phyloP scores from a whole-genome alignment of 2,797 vertebrate genomes.

The Siniperca undulata region DNA sequence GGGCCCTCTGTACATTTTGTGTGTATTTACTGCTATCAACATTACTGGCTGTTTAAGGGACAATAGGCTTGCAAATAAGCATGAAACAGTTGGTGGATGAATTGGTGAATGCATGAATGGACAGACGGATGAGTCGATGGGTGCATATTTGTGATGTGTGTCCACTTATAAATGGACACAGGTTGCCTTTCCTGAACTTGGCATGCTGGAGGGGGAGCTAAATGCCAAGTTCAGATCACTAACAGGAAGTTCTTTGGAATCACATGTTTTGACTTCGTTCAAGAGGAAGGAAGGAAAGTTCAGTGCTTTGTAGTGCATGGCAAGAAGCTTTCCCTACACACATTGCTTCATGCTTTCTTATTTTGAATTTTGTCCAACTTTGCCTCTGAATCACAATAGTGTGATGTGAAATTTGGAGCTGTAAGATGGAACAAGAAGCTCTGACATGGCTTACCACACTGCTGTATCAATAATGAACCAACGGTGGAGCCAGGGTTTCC shows the following conservation, averaged over 20 bases:
- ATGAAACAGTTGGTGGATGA: background rate
- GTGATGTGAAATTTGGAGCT: slow-evolving; percentile 19
- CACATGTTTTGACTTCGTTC: background rate
- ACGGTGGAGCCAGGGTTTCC: slow-evolving; percentile 16
- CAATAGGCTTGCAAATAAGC: slow-evolving; percentile 32
- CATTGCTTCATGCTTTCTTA: background rate
- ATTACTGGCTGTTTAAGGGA: slow-evolving; percentile 19
- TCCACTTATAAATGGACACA: slow-evolving; percentile 1
- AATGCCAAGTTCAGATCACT: background rate
- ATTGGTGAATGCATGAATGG: background rate
- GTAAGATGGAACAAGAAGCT: slow-evolving; percentile 25
- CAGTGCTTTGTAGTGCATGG: background rate
- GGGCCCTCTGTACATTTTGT: slow-evolving; percentile 3
- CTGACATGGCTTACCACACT: slow-evolving; percentile 18
- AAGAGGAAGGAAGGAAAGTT: background rate
- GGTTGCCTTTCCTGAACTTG: background rate
- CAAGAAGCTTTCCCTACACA: background rate
- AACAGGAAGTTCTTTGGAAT: background rate
- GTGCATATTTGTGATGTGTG: background rate
- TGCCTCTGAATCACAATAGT: background rate
- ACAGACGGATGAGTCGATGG: background rate
- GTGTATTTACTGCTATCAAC: slow-evolving; percentile 26
- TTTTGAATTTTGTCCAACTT: slow-evolving; percentile 18
- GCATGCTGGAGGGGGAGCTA: background rate
- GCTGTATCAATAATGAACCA: slow-evolving; percentile 55